These are phyloP conservation scores for Macrocentrus cingulum DNA, from an alignment of 1,140 invertebrate genomes.

Conservation along the genomic window DNA sequence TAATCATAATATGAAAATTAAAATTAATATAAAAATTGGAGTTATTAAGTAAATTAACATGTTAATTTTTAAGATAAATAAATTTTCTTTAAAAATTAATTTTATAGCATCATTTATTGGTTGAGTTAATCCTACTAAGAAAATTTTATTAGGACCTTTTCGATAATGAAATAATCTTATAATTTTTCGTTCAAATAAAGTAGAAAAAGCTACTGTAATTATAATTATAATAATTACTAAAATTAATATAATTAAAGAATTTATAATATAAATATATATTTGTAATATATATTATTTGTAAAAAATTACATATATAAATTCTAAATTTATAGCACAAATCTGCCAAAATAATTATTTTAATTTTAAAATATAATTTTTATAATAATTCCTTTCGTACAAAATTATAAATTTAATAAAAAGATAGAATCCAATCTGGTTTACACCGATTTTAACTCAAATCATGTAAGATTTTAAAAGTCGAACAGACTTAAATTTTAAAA, in stretches of 20 bases:
- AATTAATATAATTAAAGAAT: conserved; percentile 51
- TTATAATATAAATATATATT: conserved; percentile 45
- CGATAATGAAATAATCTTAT: conserved; percentile 70
- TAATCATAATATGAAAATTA: conserved; percentile 61
- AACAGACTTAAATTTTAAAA: conserved; percentile 70
- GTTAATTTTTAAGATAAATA: conserved; percentile 57
- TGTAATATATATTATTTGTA: conserved; percentile 49
- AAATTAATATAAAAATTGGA: conserved; percentile 62
- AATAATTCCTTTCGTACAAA: conserved; percentile 70
- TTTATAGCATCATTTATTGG: conserved; percentile 70
- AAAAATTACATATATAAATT: conserved; percentile 61
- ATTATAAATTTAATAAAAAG: conserved; percentile 59
- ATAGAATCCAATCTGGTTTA: conserved; percentile 78
- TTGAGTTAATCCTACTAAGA: conserved; percentile 64
- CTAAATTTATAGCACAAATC: conserved; percentile 67
- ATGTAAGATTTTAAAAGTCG: conserved; percentile 77
- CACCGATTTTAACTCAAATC: conserved; percentile 75
- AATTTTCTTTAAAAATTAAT: conserved; percentile 66
- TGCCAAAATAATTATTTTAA: conserved; percentile 62
- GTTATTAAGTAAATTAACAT: conserved; percentile 60
- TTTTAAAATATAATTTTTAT: conserved; percentile 51
- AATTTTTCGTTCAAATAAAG: conserved; percentile 69
- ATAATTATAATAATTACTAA: conserved; percentile 60
- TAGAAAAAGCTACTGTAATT: conserved; percentile 67
- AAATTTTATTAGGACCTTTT: conserved; percentile 70